Evolutionary conservation across 2,888 invertebrate genomes (phyloP).

Genomic region (Drosophila paracracens): DNA sequence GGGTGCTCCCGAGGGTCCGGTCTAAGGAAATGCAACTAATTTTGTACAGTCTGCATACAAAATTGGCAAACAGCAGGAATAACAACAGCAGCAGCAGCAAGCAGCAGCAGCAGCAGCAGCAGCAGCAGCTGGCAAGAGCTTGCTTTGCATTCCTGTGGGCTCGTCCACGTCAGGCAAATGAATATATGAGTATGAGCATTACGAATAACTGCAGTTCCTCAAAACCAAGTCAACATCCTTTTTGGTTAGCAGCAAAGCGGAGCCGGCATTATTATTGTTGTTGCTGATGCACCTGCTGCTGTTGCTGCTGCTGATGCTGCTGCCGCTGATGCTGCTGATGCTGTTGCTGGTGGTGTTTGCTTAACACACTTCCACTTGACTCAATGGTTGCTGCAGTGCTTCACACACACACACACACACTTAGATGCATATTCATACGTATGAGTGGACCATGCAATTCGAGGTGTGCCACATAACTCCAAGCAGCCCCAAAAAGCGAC

Average conservation of each 20-base stretch:
- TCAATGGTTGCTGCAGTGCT: constrained; percentile 73
- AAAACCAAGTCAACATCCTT: constrained; percentile 80
- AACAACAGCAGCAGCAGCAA: constrained; percentile 5
- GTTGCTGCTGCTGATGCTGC: constrained; percentile 26
- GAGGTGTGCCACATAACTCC: constrained; percentile 37
- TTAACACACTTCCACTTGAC: constrained; percentile 78
- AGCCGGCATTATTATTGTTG: constrained; percentile 59
- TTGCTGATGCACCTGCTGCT: constrained; percentile 30
- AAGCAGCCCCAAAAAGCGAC: neutral
- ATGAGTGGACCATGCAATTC: constrained; percentile 48
- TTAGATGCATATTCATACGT: constrained; percentile 21
- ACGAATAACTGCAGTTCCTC: constrained; percentile 79
- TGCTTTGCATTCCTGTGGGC: constrained; percentile 50
- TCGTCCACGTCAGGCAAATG: constrained; percentile 71
- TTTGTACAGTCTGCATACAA: constrained; percentile 59
- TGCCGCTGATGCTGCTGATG: constrained; percentile 18
- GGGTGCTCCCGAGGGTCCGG: constrained; percentile 5
- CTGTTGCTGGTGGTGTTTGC: constrained; percentile 60
- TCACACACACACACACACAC: constrained; percentile 29
- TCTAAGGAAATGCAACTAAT: constrained; percentile 66
- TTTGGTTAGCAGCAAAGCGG: constrained; percentile 68
- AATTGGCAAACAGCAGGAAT: constrained; percentile 50
- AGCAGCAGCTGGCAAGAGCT: constrained; percentile 4
- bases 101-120: neutral
- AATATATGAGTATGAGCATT: constrained; percentile 74